Conservation (phyloP, 2,888 invertebrate species). For the Athalia circularis region DNA sequence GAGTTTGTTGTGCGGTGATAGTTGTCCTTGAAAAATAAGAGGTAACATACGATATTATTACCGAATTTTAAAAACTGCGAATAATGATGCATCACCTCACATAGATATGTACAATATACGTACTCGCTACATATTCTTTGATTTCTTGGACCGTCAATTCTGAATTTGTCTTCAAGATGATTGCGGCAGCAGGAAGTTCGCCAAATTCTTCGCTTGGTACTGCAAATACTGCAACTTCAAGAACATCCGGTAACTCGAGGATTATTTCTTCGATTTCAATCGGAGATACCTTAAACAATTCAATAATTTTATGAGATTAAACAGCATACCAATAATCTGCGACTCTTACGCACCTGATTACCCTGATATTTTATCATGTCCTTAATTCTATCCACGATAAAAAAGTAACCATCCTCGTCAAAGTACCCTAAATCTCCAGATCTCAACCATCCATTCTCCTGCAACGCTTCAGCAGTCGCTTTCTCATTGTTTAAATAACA, state of each 20-base stretch:
- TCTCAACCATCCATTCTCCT: conserved; percentile 24
- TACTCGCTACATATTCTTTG: conserved; percentile 33
- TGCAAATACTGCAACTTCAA: conserved; percentile 20
- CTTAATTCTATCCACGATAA: conserved; percentile 31
- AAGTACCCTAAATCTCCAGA: conserved; percentile 30
- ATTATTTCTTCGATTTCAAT: conserved; percentile 31
- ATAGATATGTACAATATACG: background rate
- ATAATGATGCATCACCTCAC: background rate
- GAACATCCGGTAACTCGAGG: conserved; percentile 18
- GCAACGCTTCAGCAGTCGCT: conserved; percentile 15
- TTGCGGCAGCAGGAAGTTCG: conserved; percentile 31
- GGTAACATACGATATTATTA: background rate
- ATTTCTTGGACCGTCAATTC: conserved; percentile 17
- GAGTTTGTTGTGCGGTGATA: conserved; percentile 24
- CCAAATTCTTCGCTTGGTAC: conserved; percentile 33
- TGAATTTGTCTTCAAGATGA: conserved; percentile 10
- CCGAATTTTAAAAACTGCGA: background rate
- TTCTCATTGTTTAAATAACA: conserved; percentile 30
- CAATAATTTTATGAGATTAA: background rate
- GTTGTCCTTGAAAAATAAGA: conserved; percentile 6
- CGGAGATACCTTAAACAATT: conserved; percentile 26
- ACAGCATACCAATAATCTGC: background rate
- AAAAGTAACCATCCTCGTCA: conserved; percentile 29
- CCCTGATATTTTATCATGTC: conserved; percentile 40
- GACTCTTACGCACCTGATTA: conserved; percentile 20